Evolutionary conservation across 2,797 vertebrate genomes (phyloP), one percentile per base, ranked within the genome.

Genomic region (Pyrocephalus nanus): DNA sequence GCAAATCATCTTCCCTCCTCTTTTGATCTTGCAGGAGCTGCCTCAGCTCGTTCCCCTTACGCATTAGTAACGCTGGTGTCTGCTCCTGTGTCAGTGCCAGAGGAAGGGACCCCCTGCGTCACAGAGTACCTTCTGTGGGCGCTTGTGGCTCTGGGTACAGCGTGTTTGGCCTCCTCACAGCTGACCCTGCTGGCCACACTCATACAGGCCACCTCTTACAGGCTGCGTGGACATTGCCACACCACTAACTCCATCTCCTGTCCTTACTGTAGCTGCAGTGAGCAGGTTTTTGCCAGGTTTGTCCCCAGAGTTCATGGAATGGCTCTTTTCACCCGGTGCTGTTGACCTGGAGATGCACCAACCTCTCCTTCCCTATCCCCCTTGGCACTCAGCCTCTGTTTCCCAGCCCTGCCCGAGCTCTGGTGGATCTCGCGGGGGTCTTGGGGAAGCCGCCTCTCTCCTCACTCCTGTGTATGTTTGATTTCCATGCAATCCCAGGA

Each of bases 401-500:
- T 82, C 74, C 76, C 85, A 88, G 78, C 77, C 71, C 60, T 90
- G 72, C 66, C 78, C 5, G 9, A 93, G 89, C 86, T 61, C 76
- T 58, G 85, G 61, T 74, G 51, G 91, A 93, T 86, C 73, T 67
- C 50, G 4, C 18, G 36, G 48, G 92, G 87, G 48, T 92, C 53
- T 73, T 3, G 66, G 77, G 81, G 73, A 92, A 88, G 74, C 70
- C 7, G 1, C 73, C 80, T 92, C 54, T 95, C 71, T 90, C 96
- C 95, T 97, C 93, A 96, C 69, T 95, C 83, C 80, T 96, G 8
- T 97, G 95, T 98, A 95, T 98, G 96, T 97, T 98, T 98, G 90
- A 95, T 98, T 98, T 98, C 98, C 96, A 92, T 97, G 96, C 96
- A 96, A 97, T 98, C 98, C 97, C 98, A 98, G 98, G 98, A 99